Base-by-base conservation (phyloP, 2,888 invertebrate species). In the Drosophila maculinotata region DNA sequence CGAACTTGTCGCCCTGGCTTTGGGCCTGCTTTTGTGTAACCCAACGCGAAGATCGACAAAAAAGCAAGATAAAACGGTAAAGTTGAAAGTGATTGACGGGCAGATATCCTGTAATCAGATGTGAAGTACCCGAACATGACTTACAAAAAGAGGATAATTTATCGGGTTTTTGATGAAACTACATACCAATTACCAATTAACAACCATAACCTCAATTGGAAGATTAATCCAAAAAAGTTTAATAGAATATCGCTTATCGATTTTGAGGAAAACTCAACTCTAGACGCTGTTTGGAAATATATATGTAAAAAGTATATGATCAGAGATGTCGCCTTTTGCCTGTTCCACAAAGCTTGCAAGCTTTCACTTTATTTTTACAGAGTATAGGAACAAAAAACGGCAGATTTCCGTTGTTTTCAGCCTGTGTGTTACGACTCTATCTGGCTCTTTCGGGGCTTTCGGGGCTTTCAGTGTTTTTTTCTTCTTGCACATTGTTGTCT, bases 401-500 rank as follows among this genome's bases (percentile, higher is more conserved):
- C 54, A 52, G 25, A 68, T 57, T 59, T 74, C 53, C 67, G 71
- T 76, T 66, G 54, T 68, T 66, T 57, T 62, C 30, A 49, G 53
- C 26, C 58, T 52, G n/a, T 52, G 51, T 49, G 53, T 48, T 58
- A 51, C 23, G 17, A 25, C 45, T 41, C 39, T 26, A 15, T 36
- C 17, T 38, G n/a, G n/a, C n/a, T n/a, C n/a, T 38, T 48, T 58
- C 33, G 8, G 17, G 23, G 36, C 36, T 31, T 59, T 47, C 36
- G 25, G 36, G 23, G 44, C 23, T 8, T 33, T 20, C 20, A 20
- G 20, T 28, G 25, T 17, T 12, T 7, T 7, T 41, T 12, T 23
- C 36, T 14, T 25, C 42, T 35, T 38, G 20, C 66, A 52, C 42
- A 70, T 86, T 80, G 83, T 83, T 86, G 72, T 64, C 72, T 54